Evolutionary conservation across 2,113 vertebrate genomes (phyloP), one percentile per base, ranked within the genome.

Genomic region (Lipophrys pholis): DNA sequence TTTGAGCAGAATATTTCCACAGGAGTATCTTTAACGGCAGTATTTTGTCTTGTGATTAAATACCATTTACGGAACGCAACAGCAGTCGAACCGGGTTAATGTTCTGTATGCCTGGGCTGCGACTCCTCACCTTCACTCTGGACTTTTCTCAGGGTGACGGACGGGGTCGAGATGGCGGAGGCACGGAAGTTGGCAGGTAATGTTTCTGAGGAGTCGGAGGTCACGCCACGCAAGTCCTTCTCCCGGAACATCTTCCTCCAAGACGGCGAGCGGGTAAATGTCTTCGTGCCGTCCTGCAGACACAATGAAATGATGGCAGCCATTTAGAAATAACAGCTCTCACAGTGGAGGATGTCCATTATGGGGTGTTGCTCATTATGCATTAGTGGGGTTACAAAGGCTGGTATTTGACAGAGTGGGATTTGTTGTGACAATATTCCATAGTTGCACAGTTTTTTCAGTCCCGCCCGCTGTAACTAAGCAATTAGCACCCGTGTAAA

Each of bases 241-340:
- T 97, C 96, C 16, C 96, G 85, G 86, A 97, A 97, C 95, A 97
- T 96, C 93, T 96, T 97, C 88, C 96, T 91, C 96, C 96, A 97
- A 5, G 96, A 97, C 0, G 96, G 96, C 5, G 96, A 97, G 41
- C 96, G 96, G 21, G 96, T 97, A 76, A 97, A 97, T 15, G 95
- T 95, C 91, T 97, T 97, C 30, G 95, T 91, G 82, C 95, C 96
- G 46, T 97, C 96, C 96, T 96, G 79, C 6, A 1, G 55, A 68
- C 41, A 42, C 39, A 45, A 42, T 6, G 6, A 76, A 53, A 67
- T 17, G 59, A 78, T 42, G 62, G 1, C 42, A 45, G 60, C 53
- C 45, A 76, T 30, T 76, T 67, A 40, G 54, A 71, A 42, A 64
- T 21, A 51, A 39, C 40, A 49, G 30, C n/a, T n/a, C 21, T 53